phyloP scores from a whole-genome alignment of 2,888 invertebrate species.

The Crepidodera aurea region DNA sequence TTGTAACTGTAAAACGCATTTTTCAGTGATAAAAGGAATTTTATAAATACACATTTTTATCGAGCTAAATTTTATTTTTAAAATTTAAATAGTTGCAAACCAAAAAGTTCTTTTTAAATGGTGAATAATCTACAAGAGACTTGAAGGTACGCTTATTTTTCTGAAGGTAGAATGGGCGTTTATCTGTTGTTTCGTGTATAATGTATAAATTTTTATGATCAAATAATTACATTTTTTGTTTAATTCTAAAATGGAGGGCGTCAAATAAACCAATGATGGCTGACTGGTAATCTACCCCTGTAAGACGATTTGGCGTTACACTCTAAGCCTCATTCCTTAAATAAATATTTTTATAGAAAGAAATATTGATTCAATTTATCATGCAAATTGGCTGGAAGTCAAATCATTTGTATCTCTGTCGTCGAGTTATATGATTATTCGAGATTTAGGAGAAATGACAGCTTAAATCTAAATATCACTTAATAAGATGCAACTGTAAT shows the following conservation, averaged over 20 bases:
- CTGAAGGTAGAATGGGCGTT: too few relatives aligned
- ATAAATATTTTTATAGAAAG: slow-evolving; percentile 63
- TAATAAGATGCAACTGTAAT: slow-evolving; percentile 57
- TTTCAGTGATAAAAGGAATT: too few relatives aligned
- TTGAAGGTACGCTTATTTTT: too few relatives aligned
- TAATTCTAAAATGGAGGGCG: background rate
- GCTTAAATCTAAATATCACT: slow-evolving; percentile 57
- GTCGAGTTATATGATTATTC: slow-evolving; percentile 62
- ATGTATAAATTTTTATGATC: too few relatives aligned
- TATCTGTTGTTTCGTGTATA: too few relatives aligned
- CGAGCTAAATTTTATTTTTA: too few relatives aligned
- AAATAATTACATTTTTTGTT: too few relatives aligned
- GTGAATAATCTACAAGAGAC: too few relatives aligned
- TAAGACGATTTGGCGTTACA: slow-evolving; percentile 18
- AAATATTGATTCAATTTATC: slow-evolving; percentile 63
- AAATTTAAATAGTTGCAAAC: too few relatives aligned
- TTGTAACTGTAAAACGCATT: too few relatives aligned
- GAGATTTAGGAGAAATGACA: slow-evolving; percentile 55
- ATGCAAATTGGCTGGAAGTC: slow-evolving; percentile 63
- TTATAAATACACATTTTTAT: too few relatives aligned
- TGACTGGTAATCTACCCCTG: slow-evolving; percentile 8
- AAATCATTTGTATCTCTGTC: slow-evolving; percentile 62
- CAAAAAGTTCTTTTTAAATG: too few relatives aligned
- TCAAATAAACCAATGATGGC: background rate
- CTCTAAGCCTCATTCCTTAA: slow-evolving; percentile 52